Base-by-base conservation (phyloP, 1,140 invertebrate genomes). In the Lordiphosa stackelbergi region DNA sequence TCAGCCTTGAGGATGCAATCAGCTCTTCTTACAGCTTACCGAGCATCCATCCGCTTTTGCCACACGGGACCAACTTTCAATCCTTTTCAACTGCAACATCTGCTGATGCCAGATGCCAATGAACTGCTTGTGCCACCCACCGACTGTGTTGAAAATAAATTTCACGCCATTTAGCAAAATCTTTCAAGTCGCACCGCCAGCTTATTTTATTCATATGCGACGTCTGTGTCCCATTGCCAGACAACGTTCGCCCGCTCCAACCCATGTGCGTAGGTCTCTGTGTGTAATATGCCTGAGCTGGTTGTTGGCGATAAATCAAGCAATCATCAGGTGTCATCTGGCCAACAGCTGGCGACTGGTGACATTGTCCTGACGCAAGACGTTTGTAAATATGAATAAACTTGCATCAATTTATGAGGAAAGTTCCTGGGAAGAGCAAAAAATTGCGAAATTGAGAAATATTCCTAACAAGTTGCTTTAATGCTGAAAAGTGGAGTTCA, bases 131-230 rank as follows among this genome's bases (percentile, higher is more conserved):
- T 49, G 43, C 38, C 63, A 45, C 63, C 58, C 66, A 46, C 53
- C 34, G 52, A 53, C 57, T 58, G 54, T 53, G 45, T 69, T 61
- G 66, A 56, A 75, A 75, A 81, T 79, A 79, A 81, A 81, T 79
- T 66, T 75, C 59, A 55, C 68, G 69, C 77, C 75, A 79, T 75
- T 75, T 75, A 55, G 72, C 68, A 81, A 55, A 81, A 54, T 68
- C 62, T 70, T 81, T 40, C 38, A 47, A 55, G 45, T 58, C 63
- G 53, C 41, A 56, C 51, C 42, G 53, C 31, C 65, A 63, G 16
- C 46, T 71, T 46, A 46, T 24, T 31, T 52, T 52, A 52, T 52
- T 52, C 49, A 52, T 52, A 52, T 52, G 46, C 12, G 11, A n/a
- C n/a, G 24, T 53, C 41, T 51, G 22, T 52, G 45, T 40, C 24